phyloP scores from a whole-genome alignment of 2,888 invertebrate species.

The Heliconius charithonia region DNA sequence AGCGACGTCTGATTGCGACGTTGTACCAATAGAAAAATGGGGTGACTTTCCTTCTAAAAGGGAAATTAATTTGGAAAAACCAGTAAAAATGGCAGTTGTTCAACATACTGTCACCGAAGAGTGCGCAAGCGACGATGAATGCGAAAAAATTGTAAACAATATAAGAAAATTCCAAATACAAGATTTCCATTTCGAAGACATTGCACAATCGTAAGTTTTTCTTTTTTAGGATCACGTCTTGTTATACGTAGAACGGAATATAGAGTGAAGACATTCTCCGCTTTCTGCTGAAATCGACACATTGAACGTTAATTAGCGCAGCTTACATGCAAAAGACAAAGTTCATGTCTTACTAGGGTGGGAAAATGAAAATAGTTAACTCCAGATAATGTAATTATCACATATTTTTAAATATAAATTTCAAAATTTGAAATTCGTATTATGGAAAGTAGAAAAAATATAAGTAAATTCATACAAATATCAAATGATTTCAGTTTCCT shows the following conservation, averaged over 20 bases:
- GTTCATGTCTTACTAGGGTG: neutral
- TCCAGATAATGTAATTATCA: no score
- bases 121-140: constrained; percentile 71
- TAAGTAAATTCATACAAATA: neutral
- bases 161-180: constrained; percentile 83
- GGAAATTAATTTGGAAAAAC: constrained; percentile 56
- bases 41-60: constrained; percentile 53
- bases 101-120: constrained; percentile 83
- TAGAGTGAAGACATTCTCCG: neutral
- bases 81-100: constrained; percentile 80
- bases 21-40: constrained; percentile 61
- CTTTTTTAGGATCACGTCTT: neutral
- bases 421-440: no score
- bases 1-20: constrained; percentile 51
- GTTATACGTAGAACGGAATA: no score
- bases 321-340: no score
- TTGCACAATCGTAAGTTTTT: constrained; percentile 84
- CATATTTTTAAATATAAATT: no score
- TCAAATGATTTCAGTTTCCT: constrained; percentile 74
- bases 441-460: neutral
- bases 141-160: constrained; percentile 64
- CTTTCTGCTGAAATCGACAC: neutral
- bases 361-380: neutral
- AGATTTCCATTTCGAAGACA: constrained; percentile 76
- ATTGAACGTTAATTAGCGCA: neutral